Evolutionary conservation across 2,888 invertebrate species (phyloP).

Genomic region (Polyploca ridens): DNA sequence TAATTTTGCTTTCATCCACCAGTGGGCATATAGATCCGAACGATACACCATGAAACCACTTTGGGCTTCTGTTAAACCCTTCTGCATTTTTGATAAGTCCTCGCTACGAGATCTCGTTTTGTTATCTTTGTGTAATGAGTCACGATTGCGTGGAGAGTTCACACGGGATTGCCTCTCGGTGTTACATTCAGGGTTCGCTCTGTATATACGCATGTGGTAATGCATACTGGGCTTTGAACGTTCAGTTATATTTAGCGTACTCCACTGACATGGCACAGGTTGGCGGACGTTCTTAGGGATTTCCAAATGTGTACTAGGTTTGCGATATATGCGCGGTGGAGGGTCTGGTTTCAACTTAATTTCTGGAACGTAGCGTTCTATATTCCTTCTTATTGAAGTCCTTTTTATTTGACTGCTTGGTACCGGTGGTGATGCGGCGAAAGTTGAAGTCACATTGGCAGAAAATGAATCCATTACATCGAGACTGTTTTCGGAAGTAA

Average conservation of each 20-base stretch:
- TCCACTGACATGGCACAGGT: slow-evolving; percentile 73
- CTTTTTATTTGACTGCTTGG: slow-evolving; percentile 78
- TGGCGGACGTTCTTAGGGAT: slow-evolving; percentile 78
- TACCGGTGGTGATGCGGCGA: slow-evolving; percentile 73
- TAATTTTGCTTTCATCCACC: slow-evolving; percentile 96
- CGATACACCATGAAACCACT: slow-evolving; percentile 87
- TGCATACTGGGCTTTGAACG: slow-evolving; percentile 78
- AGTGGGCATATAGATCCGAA: slow-evolving; percentile 94
- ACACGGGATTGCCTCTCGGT: slow-evolving; percentile 60
- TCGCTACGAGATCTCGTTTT: slow-evolving; percentile 77
- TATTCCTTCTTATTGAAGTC: slow-evolving; percentile 76
- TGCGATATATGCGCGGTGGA: slow-evolving; percentile 76
- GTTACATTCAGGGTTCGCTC: slow-evolving; percentile 59
- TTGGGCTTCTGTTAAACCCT: slow-evolving; percentile 67
- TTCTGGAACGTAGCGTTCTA: slow-evolving; percentile 73
- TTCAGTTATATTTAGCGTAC: slow-evolving; percentile 78
- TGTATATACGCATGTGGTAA: slow-evolving; percentile 81
- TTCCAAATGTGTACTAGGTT: slow-evolving; percentile 77
- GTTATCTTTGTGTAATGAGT: slow-evolving; percentile 47
- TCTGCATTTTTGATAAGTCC: slow-evolving; percentile 76
- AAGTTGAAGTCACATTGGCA: slow-evolving; percentile 80
- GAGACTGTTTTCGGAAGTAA: slow-evolving; percentile 83
- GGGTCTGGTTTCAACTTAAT: slow-evolving; percentile 74
- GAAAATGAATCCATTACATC: slow-evolving; percentile 82
- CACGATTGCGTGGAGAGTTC: slow-evolving; percentile 66